Evolutionary conservation across 2,797 vertebrate species (phyloP).

Genomic region (Bradypodion pumilum): DNA sequence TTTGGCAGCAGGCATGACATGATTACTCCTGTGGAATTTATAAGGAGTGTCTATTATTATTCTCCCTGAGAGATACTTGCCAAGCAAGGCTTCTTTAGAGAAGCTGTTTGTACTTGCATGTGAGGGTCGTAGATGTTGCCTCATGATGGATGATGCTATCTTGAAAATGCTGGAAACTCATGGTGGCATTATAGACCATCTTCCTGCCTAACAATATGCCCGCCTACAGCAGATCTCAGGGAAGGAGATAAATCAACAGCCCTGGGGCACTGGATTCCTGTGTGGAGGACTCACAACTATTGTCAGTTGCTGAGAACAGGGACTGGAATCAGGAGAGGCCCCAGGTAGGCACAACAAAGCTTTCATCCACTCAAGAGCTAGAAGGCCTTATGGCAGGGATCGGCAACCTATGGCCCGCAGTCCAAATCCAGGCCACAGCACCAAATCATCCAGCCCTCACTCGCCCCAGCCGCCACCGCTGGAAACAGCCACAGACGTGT

Average conservation of each 20-base stretch:
- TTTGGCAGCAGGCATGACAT: fast-evolving
- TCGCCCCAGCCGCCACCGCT: too few relatives aligned
- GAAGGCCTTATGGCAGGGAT: too few relatives aligned
- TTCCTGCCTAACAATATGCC: constrained; percentile 38
- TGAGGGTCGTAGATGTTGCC: neutral
- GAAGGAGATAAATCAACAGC: constrained; percentile 55
- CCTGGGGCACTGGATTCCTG: constrained; percentile 39
- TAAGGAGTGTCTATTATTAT: constrained; percentile 14
- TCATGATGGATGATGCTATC: neutral
- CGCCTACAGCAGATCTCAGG: constrained; percentile 38
- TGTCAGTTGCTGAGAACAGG: neutral
- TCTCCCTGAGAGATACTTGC: neutral
- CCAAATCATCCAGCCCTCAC: too few relatives aligned
- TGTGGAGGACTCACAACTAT: constrained; percentile 53
- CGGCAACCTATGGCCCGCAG: too few relatives aligned
- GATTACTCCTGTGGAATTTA: neutral
- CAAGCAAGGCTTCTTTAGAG: neutral
- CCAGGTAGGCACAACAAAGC: neutral
- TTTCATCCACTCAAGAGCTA: neutral
- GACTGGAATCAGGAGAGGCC: neutral
- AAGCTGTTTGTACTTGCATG: constrained; percentile 23
- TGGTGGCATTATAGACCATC: constrained; percentile 41
- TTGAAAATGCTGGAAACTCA: constrained; percentile 36
- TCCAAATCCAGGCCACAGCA: too few relatives aligned
- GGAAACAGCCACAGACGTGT: too few relatives aligned